Evolutionary conservation across 2,888 invertebrate species (phyloP).

Genomic region (Drosophila eohydei): DNA sequence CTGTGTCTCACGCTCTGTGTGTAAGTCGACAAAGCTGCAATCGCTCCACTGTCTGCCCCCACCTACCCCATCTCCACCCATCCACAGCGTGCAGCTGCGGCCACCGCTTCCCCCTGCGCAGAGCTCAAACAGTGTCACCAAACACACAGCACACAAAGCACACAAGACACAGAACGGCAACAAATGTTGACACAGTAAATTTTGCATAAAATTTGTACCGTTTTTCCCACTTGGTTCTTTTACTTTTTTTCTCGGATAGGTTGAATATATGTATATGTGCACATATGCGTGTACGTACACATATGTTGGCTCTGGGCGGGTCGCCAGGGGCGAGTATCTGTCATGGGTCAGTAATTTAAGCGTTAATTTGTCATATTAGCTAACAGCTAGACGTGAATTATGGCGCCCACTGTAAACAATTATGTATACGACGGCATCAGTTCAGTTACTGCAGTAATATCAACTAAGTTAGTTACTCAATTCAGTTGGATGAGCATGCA

Average conservation of each 20-base stretch:
- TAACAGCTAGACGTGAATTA: conserved; percentile 42
- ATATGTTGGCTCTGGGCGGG: conserved; percentile 4
- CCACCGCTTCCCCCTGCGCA: conserved; percentile 1
- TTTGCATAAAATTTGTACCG: conserved; percentile 52
- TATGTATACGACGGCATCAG: background rate
- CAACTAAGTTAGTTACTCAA: background rate
- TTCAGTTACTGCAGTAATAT: background rate
- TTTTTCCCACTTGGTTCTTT: conserved; percentile 26
- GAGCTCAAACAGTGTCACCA: conserved; percentile 52
- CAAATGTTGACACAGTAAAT: conserved; percentile 59
- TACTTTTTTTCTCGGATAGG: conserved; percentile 19
- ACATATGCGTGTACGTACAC: too few relatives aligned
- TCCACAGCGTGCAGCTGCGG: background rate
- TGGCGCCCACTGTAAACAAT: conserved; percentile 23
- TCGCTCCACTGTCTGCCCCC: background rate
- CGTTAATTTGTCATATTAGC: conserved; percentile 55
- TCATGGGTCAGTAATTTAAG: conserved; percentile 53
- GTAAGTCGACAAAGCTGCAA: conserved; percentile 33
- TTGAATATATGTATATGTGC: conserved; percentile 7
- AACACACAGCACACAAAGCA: conserved; percentile 32
- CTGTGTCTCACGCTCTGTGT: background rate
- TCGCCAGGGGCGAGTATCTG: conserved; percentile 10
- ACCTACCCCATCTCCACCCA: too few relatives aligned
- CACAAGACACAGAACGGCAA: conserved; percentile 19
- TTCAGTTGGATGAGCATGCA: background rate